Evolutionary conservation across 2,113 vertebrate species (phyloP), one percentile per base, ranked within the genome.

Genomic region (Acanthochromis polyacanthus): DNA sequence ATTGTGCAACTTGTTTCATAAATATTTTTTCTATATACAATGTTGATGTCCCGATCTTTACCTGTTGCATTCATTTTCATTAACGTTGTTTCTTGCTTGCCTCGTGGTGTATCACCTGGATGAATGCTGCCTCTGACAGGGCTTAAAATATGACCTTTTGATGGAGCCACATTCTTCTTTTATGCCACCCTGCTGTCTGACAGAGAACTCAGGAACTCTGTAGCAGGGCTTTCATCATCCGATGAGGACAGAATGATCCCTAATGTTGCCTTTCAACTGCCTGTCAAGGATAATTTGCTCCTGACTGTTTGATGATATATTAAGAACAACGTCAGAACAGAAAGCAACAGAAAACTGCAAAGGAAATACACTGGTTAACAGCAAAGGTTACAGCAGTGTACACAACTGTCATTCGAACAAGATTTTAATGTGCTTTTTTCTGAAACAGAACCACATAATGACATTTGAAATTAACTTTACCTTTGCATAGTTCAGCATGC

Each of bases 251-350:
- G 36, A 20, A 4, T 36, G 28, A n/a, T 40, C 4, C n/a, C 6
- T 11, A 10, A 57, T 14, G 45, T 46, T 5, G 8, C 17, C 38
- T 73, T 46, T 38, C 17, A 56, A 15, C 58, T 17, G 48, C 4
- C 58, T 79, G 45, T 30, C 36, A 62, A 32, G 51, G 36, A 48
- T 56, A 10, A 19, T 56, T 64, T 48, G 15, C 17, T 11, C 38
- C 15, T 45, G 56, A 64, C 1, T 63, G 10, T n/a, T 58, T 43
- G 0, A 45, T 45, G 32, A 36, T 9, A 10, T 36, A 36, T 36
- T 36, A 9, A 36, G 8, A 36, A 36, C 32, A 9, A 36, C 7
- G 9, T 36, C 32, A 8, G 32, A 25, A 10, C 32, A 36, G 32
- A 36, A 36, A 36, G 7, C 32, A 36, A 36, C 32, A 36, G 8